Conservation (phyloP, 1,140 invertebrate species). For the Stenopsyche tienmushanensis region DNA sequence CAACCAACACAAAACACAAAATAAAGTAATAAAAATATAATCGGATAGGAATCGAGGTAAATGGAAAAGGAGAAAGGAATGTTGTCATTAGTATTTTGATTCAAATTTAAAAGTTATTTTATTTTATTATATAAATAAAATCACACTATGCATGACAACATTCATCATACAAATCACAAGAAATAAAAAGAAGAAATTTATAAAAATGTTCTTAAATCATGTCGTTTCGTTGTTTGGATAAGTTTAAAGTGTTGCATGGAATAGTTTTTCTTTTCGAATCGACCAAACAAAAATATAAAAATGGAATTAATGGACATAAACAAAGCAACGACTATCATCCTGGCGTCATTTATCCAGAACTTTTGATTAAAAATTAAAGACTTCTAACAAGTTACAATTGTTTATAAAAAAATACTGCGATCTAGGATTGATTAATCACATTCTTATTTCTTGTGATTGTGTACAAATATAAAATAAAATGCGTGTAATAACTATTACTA, state of each 20-base stretch:
- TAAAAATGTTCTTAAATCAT: background rate
- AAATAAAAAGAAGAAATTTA: constrained; percentile 13
- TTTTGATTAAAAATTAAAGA: background rate
- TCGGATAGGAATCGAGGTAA: constrained; percentile 32
- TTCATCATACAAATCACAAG: constrained; percentile 25
- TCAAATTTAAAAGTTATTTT: constrained; percentile 34
- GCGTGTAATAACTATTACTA: constrained; percentile 56
- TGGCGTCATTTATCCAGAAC: background rate
- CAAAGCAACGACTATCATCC: background rate
- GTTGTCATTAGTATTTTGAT: constrained; percentile 43
- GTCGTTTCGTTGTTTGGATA: background rate
- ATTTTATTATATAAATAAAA: constrained; percentile 29
- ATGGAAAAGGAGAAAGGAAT: constrained; percentile 32
- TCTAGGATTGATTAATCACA: too few species aligned
- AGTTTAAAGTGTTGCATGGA: background rate
- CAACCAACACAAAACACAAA: constrained; percentile 37
- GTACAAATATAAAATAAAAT: constrained; percentile 41
- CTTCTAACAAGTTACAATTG: background rate
- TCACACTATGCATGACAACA: constrained; percentile 41
- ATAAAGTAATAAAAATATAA: constrained; percentile 38
- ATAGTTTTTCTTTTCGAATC: too few species aligned
- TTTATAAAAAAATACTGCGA: too few species aligned
- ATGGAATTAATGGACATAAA: background rate
- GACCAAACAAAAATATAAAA: too few species aligned
- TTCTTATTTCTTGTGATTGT: constrained; percentile 1